These are phyloP conservation scores for Rhombomys opimus DNA, from an alignment of 2,113 vertebrate genomes.

Conservation along the genomic window DNA sequence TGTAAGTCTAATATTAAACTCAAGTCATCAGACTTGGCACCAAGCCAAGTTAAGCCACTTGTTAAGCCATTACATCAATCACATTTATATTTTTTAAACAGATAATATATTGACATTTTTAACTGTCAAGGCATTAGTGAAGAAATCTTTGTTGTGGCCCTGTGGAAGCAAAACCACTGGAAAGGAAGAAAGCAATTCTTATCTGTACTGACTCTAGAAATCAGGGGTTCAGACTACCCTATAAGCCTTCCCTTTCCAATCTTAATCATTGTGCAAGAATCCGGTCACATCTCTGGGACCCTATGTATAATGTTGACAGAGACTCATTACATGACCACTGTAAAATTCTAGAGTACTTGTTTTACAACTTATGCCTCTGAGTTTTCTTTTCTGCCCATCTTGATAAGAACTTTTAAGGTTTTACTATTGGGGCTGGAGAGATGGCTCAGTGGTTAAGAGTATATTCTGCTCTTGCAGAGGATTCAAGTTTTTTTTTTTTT, in stretches of 20 bases:
- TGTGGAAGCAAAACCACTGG: neutral
- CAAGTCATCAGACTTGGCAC: too few relatives aligned
- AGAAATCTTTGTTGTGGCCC: neutral
- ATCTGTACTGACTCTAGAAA: conserved; percentile 7
- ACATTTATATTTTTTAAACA: neutral
- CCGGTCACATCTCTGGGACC: neutral
- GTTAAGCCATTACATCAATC: neutral
- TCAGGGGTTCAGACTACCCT: neutral
- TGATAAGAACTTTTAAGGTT: conserved; percentile 21
- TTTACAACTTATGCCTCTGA: neutral
- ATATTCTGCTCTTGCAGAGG: neutral
- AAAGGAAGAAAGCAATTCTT: conserved; percentile 30
- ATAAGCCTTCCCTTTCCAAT: neutral
- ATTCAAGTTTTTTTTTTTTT: neutral
- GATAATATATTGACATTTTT: conserved; percentile 45
- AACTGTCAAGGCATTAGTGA: conserved; percentile 24
- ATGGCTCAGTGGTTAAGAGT: neutral
- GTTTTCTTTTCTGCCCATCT: conserved; percentile 9
- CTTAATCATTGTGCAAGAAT: neutral
- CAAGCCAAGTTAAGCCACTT: too few relatives aligned
- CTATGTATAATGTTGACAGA: neutral
- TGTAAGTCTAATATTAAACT: neutral
- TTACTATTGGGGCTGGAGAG: neutral
- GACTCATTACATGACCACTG: neutral
- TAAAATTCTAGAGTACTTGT: neutral